These are phyloP conservation scores for Monoplex corrugatus DNA, from an alignment of 2,888 invertebrate species.

Conservation along the genomic window DNA sequence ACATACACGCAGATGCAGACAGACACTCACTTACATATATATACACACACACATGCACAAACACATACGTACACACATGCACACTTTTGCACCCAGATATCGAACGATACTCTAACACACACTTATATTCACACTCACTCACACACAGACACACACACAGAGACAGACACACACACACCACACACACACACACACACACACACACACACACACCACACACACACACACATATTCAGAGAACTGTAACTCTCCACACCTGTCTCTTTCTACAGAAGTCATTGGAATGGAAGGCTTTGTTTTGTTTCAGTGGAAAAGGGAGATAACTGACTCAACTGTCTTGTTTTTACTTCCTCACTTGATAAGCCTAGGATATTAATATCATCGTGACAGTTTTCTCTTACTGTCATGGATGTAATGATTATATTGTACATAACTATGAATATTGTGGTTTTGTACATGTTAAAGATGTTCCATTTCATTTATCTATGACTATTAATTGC, in stretches of 20 bases:
- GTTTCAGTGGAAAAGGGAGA: too few species aligned
- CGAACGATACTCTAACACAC: not conserved
- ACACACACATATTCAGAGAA: not conserved
- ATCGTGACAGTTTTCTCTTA: too few species aligned
- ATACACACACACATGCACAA: not conserved
- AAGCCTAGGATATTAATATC: too few species aligned
- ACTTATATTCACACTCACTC: not conserved
- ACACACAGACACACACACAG: not conserved
- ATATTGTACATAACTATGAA: not conserved
- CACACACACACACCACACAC: slow-evolving; percentile 10
- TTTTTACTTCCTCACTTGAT: too few species aligned
- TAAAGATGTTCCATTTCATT: too few species aligned
- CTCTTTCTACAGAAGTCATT: too few species aligned
- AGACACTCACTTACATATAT: not conserved
- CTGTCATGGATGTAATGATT: too few species aligned
- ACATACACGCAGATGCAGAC: not conserved
- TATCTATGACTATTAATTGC: too few species aligned
- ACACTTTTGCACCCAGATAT: not conserved
- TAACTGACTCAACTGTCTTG: too few species aligned
- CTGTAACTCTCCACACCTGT: too few species aligned
- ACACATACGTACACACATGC: not conserved
- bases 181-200: slow-evolving; percentile 30
- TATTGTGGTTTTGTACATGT: not conserved
- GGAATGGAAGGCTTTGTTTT: too few species aligned
- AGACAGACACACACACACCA: slow-evolving; percentile 9